A percentile compares a stretch with the other conserved stretches of the same genome.
These are phyloP conservation scores for Lithophane semibrunnea DNA, from an alignment of 2,888 invertebrate genomes.

Conservation along the genomic window DNA sequence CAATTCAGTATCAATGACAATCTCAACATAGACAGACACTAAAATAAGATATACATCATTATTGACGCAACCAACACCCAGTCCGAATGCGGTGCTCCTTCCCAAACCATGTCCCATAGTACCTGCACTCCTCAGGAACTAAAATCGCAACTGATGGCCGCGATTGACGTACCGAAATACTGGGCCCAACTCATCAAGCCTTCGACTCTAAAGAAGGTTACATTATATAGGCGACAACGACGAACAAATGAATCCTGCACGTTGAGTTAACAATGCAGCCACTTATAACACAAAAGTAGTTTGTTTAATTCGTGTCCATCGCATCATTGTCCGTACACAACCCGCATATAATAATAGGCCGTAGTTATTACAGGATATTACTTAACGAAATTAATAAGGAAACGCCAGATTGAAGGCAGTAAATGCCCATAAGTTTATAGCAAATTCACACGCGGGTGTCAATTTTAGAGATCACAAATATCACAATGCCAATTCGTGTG, in stretches of 20 bases:
- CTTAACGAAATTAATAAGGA: slow-evolving; percentile 44
- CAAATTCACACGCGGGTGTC: slow-evolving; percentile 19
- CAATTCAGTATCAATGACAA: background rate
- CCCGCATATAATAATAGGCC: slow-evolving; percentile 22
- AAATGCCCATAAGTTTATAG: slow-evolving; percentile 11
- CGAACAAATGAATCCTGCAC: background rate
- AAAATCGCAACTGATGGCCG: too few relatives aligned
- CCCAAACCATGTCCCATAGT: too few relatives aligned
- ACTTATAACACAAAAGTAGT: background rate
- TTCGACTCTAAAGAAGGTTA: too few relatives aligned
- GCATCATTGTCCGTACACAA: background rate
- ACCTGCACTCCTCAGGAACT: too few relatives aligned
- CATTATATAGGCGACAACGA: background rate
- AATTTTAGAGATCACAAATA: slow-evolving; percentile 21
- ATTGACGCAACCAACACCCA: too few relatives aligned
- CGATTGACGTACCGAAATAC: too few relatives aligned
- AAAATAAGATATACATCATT: too few relatives aligned
- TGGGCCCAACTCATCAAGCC: too few relatives aligned
- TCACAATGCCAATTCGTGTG: background rate
- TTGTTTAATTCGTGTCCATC: background rate
- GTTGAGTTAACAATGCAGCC: background rate
- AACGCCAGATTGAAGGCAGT: slow-evolving; percentile 17
- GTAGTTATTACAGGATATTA: slow-evolving; percentile 22
- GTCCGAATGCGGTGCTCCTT: too few relatives aligned
- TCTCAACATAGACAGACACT: background rate